Conservation (phyloP, 1,140 invertebrate genomes). For the Drosophila nasuta region DNA sequence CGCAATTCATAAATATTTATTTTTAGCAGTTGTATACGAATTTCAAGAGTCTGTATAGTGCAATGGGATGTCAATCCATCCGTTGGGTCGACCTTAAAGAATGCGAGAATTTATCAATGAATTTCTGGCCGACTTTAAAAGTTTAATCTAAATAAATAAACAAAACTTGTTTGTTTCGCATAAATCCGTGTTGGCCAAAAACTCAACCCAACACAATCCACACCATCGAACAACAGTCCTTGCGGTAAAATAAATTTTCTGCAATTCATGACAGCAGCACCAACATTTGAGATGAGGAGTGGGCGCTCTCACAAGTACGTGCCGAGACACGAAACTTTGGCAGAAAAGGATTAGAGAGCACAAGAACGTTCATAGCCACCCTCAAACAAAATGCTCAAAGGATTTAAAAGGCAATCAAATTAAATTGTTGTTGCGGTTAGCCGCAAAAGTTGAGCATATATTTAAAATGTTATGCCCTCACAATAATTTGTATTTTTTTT, state of each 20-base stretch:
- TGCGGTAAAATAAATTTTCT: conserved; percentile 79
- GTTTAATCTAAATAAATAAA: conserved; percentile 69
- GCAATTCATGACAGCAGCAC: conserved; percentile 68
- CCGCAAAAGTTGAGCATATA: conserved; percentile 53
- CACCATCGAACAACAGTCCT: conserved; percentile 62
- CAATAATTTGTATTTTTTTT: conserved; percentile 39
- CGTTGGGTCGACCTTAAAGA: conserved; percentile 46
- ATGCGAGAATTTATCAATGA: conserved; percentile 71
- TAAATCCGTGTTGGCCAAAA: conserved; percentile 46
- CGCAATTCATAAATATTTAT: conserved; percentile 78
- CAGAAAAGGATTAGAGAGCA: conserved; percentile 64
- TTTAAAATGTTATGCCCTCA: conserved; percentile 2
- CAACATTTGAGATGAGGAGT: conserved; percentile 48
- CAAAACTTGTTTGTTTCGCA: conserved; percentile 47
- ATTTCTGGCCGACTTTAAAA: conserved; percentile 55
- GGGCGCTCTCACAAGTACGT: conserved; percentile 55
- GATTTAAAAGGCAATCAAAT: conserved; percentile 81
- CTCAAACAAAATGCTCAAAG: conserved; percentile 43
- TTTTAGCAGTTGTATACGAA: conserved; percentile 46
- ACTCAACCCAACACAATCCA: not conserved
- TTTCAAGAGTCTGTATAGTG: conserved; percentile 27
- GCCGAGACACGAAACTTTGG: conserved; percentile 72
- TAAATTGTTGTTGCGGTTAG: conserved; percentile 75
- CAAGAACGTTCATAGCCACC: conserved; percentile 11
- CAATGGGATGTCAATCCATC: conserved; percentile 50